phyloP scores from a whole-genome alignment of 2,113 vertebrate genomes.

The Chlorodrepanis virens region DNA sequence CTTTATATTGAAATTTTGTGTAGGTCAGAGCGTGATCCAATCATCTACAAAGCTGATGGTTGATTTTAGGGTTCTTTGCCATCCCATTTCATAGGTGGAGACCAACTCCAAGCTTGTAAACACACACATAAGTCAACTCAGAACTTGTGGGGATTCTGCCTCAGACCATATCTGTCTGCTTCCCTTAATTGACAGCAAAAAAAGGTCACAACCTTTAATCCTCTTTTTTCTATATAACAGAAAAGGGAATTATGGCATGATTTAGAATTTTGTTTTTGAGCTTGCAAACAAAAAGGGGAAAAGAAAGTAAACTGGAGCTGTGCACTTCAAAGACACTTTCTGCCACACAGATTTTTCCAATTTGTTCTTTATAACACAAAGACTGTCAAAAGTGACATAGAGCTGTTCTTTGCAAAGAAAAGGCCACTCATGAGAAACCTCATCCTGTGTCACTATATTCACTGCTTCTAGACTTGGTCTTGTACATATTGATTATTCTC shows the following conservation, averaged over 20 bases:
- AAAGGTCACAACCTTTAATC: neutral
- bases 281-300: neutral
- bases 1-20: neutral
- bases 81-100: neutral
- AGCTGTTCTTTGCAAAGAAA: neutral
- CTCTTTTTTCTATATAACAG: neutral
- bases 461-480: neutral
- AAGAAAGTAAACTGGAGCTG: neutral
- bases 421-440: neutral
- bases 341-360: neutral
- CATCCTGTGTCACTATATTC: neutral
- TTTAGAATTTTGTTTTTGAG: neutral
- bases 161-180: neutral
- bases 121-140: neutral
- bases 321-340: neutral
- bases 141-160: neutral
- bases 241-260: neutral
- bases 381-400: neutral
- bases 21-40: neutral
- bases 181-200: neutral
- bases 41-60: neutral
- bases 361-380: neutral
- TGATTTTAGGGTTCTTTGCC: neutral
- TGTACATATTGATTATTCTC: neutral
- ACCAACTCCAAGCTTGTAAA: neutral